Conservation (phyloP, 2,888 invertebrate species). For the Drosophila borborema region DNA sequence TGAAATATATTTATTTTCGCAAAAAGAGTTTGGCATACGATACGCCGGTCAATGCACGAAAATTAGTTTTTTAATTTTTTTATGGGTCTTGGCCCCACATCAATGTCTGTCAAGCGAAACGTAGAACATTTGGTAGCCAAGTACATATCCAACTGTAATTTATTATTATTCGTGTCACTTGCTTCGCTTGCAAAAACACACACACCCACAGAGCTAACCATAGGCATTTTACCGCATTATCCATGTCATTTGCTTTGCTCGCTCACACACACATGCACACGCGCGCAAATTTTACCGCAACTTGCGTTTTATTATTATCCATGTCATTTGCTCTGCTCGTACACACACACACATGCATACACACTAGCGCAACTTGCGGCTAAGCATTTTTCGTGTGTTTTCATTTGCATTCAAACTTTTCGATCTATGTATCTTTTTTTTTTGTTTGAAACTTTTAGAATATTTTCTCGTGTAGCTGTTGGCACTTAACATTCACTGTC, state of each 20-base stretch:
- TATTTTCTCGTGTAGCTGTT: conserved; percentile 66
- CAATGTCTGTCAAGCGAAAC: conserved; percentile 57
- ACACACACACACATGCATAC: neutral
- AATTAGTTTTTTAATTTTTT: conserved; percentile 69
- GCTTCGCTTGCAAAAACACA: conserved; percentile 28
- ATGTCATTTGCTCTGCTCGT: conserved; percentile 41
- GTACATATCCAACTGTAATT: conserved; percentile 55
- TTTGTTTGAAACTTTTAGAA: conserved; percentile 55
- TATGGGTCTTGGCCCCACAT: conserved; percentile 36
- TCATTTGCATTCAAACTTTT: conserved; percentile 56
- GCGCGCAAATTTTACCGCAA: neutral
- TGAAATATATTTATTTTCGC: neutral
- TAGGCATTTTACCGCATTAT: conserved; percentile 16
- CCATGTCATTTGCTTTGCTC: conserved; percentile 8
- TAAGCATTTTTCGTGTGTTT: conserved; percentile 51
- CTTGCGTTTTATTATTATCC: conserved; percentile 55
- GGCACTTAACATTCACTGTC: conserved; percentile 78
- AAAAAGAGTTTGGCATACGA: conserved; percentile 19
- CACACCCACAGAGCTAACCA: neutral
- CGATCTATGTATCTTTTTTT: conserved; percentile 13
- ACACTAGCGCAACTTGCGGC: conserved; percentile 29
- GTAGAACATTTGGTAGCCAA: conserved; percentile 55
- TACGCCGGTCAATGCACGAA: conserved; percentile 71
- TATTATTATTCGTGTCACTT: conserved; percentile 61
- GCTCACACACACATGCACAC: neutral